Percentiles rank a stretch among this genome's conserved stretches.
Evolutionary conservation across 2,797 vertebrate species (phyloP).

Genomic region (Chloroceryle amazona): DNA sequence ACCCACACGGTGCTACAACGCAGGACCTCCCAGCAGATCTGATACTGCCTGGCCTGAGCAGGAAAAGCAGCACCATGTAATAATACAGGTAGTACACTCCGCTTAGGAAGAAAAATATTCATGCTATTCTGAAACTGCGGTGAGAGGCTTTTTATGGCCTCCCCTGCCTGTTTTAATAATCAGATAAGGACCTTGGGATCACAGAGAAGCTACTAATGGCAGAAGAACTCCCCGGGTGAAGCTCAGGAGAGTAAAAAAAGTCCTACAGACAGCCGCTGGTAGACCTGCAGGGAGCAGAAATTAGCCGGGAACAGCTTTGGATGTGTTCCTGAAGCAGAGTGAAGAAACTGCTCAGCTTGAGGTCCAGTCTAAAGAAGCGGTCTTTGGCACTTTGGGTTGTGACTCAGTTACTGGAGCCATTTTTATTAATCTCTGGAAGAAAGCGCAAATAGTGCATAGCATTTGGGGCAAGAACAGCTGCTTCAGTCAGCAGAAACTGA

Average conservation of each 20-base stretch:
- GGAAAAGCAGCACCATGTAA: background rate
- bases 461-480: background rate
- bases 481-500: background rate
- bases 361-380: background rate
- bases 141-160: background rate
- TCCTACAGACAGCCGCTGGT: background rate
- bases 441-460: background rate
- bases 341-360: background rate
- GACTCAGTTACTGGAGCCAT: background rate
- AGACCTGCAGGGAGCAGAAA: background rate
- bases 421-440: background rate
- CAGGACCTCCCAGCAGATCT: background rate
- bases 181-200: background rate
- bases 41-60: background rate
- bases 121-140: background rate
- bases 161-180: background rate
- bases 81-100: fast-evolving
- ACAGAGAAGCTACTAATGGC: background rate
- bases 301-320: background rate
- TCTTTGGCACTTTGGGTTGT: background rate
- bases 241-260: background rate
- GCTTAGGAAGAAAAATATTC: background rate
- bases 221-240: background rate
- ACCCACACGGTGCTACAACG: fast-evolving
- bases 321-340: background rate